Evolutionary conservation across 2,888 invertebrate species (phyloP).

Genomic region (Drosophila gaucha): DNA sequence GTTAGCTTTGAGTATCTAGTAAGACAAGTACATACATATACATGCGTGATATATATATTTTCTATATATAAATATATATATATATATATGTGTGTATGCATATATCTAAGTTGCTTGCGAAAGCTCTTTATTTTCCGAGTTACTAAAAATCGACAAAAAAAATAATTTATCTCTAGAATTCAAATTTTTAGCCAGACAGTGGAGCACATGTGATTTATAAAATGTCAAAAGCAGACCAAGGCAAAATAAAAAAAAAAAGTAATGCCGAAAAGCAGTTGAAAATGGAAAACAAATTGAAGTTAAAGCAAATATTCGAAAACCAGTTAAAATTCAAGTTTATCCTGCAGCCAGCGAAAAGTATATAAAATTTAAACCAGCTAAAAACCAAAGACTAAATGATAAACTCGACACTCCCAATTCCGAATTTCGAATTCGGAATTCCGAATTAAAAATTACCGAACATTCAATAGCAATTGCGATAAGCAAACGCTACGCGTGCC

Average conservation of each 20-base stretch:
- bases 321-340: constrained; percentile 64
- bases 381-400: constrained; percentile 6
- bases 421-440: constrained; percentile 21
- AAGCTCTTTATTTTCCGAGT: constrained; percentile 2
- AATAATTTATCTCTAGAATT: constrained; percentile 17
- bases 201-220: constrained; percentile 25
- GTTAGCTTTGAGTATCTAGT: constrained; percentile 48
- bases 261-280: constrained; percentile 1
- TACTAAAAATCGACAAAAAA: constrained; percentile 12
- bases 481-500: constrained; percentile 30
- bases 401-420: constrained; percentile 13
- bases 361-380: constrained; percentile 31
- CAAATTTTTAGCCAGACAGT: constrained; percentile 25
- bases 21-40: no score
- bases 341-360: constrained; percentile 42
- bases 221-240: constrained; percentile 24
- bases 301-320: background rate
- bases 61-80: no score
- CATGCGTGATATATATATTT: no score
- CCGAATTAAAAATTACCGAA: constrained; percentile 19
- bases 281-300: background rate
- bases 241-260: constrained; percentile 4
- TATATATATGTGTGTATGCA: background rate
- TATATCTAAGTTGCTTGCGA: background rate
- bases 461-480: constrained; percentile 12